These are phyloP conservation scores for Miniopterus natalensis DNA, from an alignment of 2,113 vertebrate species.

Conservation along the genomic window DNA sequence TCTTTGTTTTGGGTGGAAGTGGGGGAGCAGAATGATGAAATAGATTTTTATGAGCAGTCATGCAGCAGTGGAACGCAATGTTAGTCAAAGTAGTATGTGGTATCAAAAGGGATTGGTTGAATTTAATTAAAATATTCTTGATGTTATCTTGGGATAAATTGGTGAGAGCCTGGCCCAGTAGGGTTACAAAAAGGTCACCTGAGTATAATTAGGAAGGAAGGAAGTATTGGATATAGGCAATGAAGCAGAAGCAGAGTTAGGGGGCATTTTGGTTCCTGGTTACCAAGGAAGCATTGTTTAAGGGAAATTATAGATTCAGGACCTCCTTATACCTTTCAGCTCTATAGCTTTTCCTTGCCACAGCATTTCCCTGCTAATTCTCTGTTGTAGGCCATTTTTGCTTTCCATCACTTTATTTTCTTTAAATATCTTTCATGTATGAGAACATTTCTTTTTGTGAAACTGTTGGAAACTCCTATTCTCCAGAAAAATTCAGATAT, in stretches of 20 bases:
- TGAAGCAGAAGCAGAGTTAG: neutral
- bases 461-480: neutral
- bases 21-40: neutral
- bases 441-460: conserved; percentile 40
- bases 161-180: neutral
- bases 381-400: neutral
- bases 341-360: neutral
- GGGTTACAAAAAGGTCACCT: neutral
- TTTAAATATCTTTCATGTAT: conserved; percentile 19
- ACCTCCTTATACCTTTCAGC: neutral
- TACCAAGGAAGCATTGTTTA: neutral
- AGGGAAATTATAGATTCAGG: neutral
- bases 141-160: conserved; percentile 8
- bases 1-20: neutral
- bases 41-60: conserved; percentile 11
- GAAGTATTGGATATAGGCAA: neutral
- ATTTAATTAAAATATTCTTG: conserved; percentile 2
- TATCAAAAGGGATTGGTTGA: neutral
- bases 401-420: conserved; percentile 14
- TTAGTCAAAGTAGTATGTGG: neutral
- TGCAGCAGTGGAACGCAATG: neutral
- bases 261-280: neutral
- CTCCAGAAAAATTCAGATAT: conserved; percentile 4
- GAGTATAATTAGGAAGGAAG: neutral
- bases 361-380: neutral